Evolutionary conservation across 2,888 invertebrate species (phyloP).

Genomic region (Sarcophaga rosellei): DNA sequence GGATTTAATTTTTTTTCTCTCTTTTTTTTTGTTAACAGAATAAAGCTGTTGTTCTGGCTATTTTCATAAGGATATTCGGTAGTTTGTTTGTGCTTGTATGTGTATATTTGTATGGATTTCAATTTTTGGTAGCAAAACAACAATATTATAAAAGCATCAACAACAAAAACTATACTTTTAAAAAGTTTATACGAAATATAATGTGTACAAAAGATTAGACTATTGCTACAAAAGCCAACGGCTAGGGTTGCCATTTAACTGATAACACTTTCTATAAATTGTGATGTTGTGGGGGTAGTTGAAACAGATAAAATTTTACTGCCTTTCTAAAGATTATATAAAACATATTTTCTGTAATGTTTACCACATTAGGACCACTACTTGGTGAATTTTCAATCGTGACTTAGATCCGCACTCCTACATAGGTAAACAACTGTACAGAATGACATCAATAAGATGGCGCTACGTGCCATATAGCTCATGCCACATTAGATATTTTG

Average conservation of each 20-base stretch:
- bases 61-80: slow-evolving; percentile 2
- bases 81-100: not conserved
- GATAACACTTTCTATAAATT: not conserved
- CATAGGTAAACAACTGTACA: too few relatives aligned
- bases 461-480: too few relatives aligned
- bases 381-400: too few relatives aligned
- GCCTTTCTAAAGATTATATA: too few relatives aligned
- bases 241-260: not conserved
- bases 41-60: slow-evolving; percentile 37
- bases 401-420: too few relatives aligned
- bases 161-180: not conserved
- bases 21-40: not conserved
- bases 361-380: too few relatives aligned
- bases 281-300: not conserved
- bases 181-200: slow-evolving; percentile 37
- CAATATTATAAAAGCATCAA: slow-evolving; percentile 10
- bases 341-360: too few relatives aligned
- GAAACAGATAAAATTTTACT: too few relatives aligned
- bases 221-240: not conserved
- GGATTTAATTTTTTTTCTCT: not conserved
- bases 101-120: slow-evolving; percentile 2
- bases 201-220: slow-evolving; percentile 36
- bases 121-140: slow-evolving; percentile 46
- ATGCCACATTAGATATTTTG: too few relatives aligned
- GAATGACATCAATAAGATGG: too few relatives aligned